Conservation (phyloP, 2,113 vertebrate genomes). For the Paratilapia polleni region DNA sequence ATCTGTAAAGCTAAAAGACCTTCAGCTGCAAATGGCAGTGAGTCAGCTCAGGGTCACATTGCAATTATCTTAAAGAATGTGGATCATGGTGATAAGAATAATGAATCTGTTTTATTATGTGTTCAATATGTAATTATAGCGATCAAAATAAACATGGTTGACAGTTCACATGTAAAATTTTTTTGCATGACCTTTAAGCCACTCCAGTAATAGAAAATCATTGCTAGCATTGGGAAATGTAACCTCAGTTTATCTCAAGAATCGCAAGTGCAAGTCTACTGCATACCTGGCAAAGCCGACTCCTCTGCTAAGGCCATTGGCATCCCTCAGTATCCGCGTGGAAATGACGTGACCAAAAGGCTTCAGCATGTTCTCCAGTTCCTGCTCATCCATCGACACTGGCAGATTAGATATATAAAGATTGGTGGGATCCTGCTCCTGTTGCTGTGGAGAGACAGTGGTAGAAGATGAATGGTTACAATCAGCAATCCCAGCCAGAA, state of each 20-base stretch:
- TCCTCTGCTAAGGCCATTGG: slow-evolving; percentile 81
- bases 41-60: slow-evolving; percentile 1
- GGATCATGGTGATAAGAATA: neutral
- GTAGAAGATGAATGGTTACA: neutral
- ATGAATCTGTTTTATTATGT: neutral
- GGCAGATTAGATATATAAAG: slow-evolving; percentile 84
- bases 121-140: neutral
- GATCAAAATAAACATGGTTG: neutral
- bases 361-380: slow-evolving; percentile 84
- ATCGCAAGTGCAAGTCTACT: neutral
- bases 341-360: slow-evolving; percentile 83
- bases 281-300: slow-evolving; percentile 80
- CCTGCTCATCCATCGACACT: slow-evolving; percentile 82
- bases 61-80: neutral
- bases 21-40: slow-evolving; percentile 16
- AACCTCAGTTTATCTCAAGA: neutral
- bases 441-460: slow-evolving; percentile 71
- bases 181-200: neutral
- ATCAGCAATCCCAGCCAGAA: neutral
- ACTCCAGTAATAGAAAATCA: neutral
- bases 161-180: neutral
- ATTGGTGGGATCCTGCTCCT: slow-evolving; percentile 83
- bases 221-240: neutral
- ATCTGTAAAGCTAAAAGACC: slow-evolving; percentile 27
- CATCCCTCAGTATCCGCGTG: slow-evolving; percentile 81